Evolutionary conservation across 2,888 invertebrate genomes (phyloP).

Genomic region (Arctia plantaginis): DNA sequence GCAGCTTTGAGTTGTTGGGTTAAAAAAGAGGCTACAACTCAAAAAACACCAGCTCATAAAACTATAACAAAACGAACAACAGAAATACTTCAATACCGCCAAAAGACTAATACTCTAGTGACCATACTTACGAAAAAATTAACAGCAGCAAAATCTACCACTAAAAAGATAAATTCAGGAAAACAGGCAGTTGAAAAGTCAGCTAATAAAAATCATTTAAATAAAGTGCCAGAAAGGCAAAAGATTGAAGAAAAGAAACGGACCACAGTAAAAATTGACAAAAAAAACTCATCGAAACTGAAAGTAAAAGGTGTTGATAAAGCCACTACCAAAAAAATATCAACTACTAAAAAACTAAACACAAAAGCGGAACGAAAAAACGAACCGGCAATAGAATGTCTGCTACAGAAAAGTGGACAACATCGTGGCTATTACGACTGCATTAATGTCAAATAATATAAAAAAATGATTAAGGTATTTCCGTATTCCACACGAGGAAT

Average conservation of each 20-base stretch:
- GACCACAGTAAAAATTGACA: background rate
- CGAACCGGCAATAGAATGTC: background rate
- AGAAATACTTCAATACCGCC: background rate
- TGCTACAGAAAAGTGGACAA: background rate
- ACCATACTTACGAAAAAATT: background rate
- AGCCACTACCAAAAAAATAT: background rate
- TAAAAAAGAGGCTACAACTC: background rate
- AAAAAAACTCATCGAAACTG: background rate
- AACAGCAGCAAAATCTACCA: background rate
- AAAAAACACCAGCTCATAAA: background rate
- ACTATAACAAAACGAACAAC: background rate
- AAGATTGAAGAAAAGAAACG: background rate
- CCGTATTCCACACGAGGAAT: background rate
- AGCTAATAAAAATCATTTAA: background rate
- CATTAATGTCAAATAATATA: background rate
- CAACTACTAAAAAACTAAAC: background rate
- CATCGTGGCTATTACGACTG: background rate
- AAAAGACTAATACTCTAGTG: background rate
- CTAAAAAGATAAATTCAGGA: background rate
- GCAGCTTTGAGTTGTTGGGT: background rate
- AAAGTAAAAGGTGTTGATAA: background rate
- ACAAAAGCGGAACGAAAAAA: background rate
- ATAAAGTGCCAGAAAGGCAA: background rate
- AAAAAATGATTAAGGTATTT: background rate
- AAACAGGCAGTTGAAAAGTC: background rate